These are phyloP conservation scores for Beroe forskalii DNA, from an alignment of 37 sponge, comb jelly and placozoan species.

Conservation along the genomic window DNA sequence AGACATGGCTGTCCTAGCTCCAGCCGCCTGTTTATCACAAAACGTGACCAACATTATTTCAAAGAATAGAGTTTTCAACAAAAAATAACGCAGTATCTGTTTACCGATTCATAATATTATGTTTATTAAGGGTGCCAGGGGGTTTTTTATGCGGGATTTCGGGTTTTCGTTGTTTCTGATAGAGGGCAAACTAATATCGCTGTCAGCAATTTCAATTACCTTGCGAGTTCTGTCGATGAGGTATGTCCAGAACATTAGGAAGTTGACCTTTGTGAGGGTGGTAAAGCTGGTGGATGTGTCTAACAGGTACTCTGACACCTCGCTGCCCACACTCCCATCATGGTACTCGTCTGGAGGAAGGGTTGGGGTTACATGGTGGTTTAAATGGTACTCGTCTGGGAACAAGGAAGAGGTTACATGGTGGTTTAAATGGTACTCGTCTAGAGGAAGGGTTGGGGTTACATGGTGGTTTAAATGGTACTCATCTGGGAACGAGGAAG, in stretches of 20 bases:
- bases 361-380: background rate
- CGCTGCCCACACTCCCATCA: conserved; percentile 1
- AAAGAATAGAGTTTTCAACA: background rate
- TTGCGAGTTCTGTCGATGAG: conserved; percentile 5
- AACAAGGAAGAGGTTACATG: too few relatives aligned
- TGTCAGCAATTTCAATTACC: background rate
- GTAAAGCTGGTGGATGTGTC: background rate
- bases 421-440: too few relatives aligned
- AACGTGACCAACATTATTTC: background rate
- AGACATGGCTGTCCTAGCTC: too few relatives aligned
- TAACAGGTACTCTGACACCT: background rate
- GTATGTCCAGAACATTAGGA: conserved; percentile 1
- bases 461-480: background rate
- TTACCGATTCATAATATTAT: too few relatives aligned
- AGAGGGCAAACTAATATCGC: too few relatives aligned
- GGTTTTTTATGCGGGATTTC: too few relatives aligned
- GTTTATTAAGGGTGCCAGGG: too few relatives aligned
- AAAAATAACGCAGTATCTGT: too few relatives aligned
- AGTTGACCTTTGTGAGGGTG: background rate
- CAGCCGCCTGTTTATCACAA: too few relatives aligned
- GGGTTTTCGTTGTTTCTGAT: too few relatives aligned
- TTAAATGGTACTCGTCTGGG: background rate
- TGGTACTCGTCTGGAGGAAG: background rate
- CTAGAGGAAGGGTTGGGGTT: too few relatives aligned
- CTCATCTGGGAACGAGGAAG: too few relatives aligned